These are phyloP conservation scores for Silurus asotus DNA, from an alignment of 2,113 vertebrate species.

Conservation along the genomic window DNA sequence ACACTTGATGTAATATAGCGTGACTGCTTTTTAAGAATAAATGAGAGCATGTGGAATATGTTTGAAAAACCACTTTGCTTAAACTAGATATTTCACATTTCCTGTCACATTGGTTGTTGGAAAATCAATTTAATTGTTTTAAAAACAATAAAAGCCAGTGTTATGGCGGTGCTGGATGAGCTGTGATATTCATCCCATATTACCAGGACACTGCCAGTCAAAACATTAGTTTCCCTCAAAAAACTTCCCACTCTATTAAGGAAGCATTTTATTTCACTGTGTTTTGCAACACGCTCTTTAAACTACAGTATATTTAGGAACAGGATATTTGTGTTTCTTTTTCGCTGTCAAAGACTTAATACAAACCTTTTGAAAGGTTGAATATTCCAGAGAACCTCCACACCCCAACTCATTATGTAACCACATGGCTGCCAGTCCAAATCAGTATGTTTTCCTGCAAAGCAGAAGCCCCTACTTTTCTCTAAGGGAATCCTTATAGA, in stretches of 20 bases:
- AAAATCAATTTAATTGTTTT: not conserved
- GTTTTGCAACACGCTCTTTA: slow-evolving; percentile 17
- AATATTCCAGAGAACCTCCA: not conserved
- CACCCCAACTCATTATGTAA: not conserved
- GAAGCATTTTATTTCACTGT: slow-evolving; percentile 40
- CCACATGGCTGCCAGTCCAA: slow-evolving; percentile 4
- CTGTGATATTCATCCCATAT: slow-evolving; percentile 60
- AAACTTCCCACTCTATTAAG: slow-evolving; percentile 55
- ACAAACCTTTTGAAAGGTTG: not conserved
- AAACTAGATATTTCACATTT: not conserved
- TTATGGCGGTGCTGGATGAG: slow-evolving; percentile 42
- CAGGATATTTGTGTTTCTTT: slow-evolving; percentile 3
- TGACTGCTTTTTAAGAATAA: not conserved
- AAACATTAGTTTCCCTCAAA: slow-evolving; percentile 52
- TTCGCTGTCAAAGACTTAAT: slow-evolving; percentile 3
- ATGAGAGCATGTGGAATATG: not conserved
- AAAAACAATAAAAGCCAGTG: not conserved
- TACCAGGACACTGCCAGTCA: slow-evolving; percentile 63
- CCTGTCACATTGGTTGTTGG: not conserved
- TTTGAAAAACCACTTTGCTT: not conserved
- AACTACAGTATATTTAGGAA: slow-evolving; percentile 25
- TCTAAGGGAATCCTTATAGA: not conserved
- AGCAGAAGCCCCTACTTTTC: not conserved
- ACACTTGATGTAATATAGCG: not conserved
- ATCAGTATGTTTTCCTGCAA: not conserved